phyloP scores from a whole-genome alignment of 2,113 vertebrate species.

The Propithecus coquereli region DNA sequence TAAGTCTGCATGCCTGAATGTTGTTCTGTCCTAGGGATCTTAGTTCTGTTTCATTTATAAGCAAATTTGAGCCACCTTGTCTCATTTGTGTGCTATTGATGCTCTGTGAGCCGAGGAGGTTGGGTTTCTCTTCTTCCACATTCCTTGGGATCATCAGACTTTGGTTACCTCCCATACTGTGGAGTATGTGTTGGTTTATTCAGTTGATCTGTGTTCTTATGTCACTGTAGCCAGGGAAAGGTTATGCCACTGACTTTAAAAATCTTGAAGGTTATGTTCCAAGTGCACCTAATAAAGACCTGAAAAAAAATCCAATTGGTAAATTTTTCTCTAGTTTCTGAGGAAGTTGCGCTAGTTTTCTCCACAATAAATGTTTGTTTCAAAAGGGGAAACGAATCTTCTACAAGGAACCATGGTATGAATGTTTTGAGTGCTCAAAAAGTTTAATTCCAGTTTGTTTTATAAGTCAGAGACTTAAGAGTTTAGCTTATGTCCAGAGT shows the following conservation, averaged over 20 bases:
- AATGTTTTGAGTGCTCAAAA: neutral
- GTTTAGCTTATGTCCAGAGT: neutral
- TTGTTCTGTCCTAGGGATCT: neutral
- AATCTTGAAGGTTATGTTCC: neutral
- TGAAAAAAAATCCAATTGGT: constrained; percentile 10
- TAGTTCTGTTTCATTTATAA: neutral
- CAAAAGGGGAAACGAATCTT: neutral
- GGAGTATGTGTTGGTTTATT: neutral
- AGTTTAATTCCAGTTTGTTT: constrained; percentile 27
- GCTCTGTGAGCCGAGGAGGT: neutral
- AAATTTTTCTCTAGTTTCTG: neutral
- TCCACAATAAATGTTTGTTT: neutral
- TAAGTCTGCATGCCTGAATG: neutral
- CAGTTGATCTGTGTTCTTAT: neutral
- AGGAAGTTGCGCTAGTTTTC: neutral
- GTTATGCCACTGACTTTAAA: neutral
- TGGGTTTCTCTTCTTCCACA: neutral
- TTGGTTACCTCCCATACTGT: neutral
- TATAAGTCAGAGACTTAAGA: neutral
- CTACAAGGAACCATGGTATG: neutral
- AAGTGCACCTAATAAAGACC: neutral
- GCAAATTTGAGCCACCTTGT: neutral
- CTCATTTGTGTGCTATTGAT: neutral
- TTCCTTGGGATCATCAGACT: neutral
- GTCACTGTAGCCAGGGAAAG: neutral